A percentile compares a stretch with the other conserved stretches of the same genome.
Conservation (phyloP, 2,797 vertebrate species). For the Poecilia velifera region DNA sequence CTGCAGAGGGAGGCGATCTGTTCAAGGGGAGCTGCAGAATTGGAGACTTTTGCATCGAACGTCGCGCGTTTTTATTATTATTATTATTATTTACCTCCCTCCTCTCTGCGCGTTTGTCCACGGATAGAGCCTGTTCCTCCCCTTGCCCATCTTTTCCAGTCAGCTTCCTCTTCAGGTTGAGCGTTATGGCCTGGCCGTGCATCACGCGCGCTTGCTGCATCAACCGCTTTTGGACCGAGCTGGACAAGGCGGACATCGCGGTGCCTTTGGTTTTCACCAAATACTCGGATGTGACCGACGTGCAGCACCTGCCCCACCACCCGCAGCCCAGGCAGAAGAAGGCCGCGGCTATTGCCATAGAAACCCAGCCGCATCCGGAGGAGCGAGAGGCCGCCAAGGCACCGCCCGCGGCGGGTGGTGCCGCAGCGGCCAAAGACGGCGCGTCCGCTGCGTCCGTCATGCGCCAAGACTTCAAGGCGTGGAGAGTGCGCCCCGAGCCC, state of each 20-base stretch:
- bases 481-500: constrained; percentile 92
- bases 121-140: not conserved
- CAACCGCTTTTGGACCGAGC: constrained; percentile 96
- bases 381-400: constrained; percentile 80
- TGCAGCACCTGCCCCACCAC: constrained; percentile 80
- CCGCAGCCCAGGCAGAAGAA: constrained; percentile 75
- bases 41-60: not conserved
- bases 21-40: constrained; percentile 22
- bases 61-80: not conserved
- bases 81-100: too few species aligned
- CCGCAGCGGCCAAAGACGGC: constrained; percentile 70
- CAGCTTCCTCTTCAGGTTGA: not conserved
- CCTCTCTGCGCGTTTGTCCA: not conserved
- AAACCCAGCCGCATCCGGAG: constrained; percentile 83
- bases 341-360: constrained; percentile 79
- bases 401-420: constrained; percentile 61
- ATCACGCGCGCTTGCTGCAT: constrained; percentile 98
- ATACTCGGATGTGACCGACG: constrained; percentile 93
- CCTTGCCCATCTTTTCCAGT: not conserved
- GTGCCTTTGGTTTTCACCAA: constrained; percentile 95
- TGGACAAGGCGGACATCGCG: constrained; percentile 96
- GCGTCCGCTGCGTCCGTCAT: constrained; percentile 88
- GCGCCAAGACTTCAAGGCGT: constrained; percentile 93
- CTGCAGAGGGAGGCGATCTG: constrained; percentile 41
- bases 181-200: constrained; percentile 97